Conservation (phyloP, 2,888 invertebrate genomes). For the Ochropacha duplaris region DNA sequence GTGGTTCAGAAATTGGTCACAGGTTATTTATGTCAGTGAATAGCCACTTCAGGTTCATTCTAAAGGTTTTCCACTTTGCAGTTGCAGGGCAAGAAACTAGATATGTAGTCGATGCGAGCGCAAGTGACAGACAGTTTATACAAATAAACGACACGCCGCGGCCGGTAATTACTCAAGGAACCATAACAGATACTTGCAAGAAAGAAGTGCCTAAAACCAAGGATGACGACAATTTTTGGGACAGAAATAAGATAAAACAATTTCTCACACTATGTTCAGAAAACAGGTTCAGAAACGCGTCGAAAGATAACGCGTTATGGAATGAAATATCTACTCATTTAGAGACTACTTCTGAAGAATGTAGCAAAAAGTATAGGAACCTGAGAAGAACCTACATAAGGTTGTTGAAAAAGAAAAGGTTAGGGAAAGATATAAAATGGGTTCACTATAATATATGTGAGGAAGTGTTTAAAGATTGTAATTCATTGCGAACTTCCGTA, state of each 20-base stretch:
- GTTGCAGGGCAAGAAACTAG: constrained; percentile 62
- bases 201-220: constrained; percentile 36
- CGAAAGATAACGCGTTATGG: constrained; percentile 57
- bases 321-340: constrained; percentile 57
- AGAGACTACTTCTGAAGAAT: constrained; percentile 60
- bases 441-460: constrained; percentile 67
- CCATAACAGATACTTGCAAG: constrained; percentile 28
- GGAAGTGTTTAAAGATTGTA: constrained; percentile 69
- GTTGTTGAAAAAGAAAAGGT: constrained; percentile 65
- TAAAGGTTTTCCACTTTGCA: constrained; percentile 20
- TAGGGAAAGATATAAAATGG: constrained; percentile 73
- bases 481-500: constrained; percentile 49
- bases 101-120: constrained; percentile 52
- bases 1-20: no score
- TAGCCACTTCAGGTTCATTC: neutral
- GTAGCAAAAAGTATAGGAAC: constrained; percentile 66
- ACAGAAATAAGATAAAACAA: constrained; percentile 61
- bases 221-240: constrained; percentile 66
- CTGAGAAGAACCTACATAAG: constrained; percentile 68
- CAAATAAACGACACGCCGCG: constrained; percentile 54
- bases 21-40: no score
- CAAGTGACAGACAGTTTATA: constrained; percentile 53
- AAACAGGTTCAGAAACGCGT: constrained; percentile 43
- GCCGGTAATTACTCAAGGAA: constrained; percentile 35
- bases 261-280: constrained; percentile 64